Conservation (phyloP, 2,113 vertebrate species). For the Leptobrachium ailaonicum region DNA sequence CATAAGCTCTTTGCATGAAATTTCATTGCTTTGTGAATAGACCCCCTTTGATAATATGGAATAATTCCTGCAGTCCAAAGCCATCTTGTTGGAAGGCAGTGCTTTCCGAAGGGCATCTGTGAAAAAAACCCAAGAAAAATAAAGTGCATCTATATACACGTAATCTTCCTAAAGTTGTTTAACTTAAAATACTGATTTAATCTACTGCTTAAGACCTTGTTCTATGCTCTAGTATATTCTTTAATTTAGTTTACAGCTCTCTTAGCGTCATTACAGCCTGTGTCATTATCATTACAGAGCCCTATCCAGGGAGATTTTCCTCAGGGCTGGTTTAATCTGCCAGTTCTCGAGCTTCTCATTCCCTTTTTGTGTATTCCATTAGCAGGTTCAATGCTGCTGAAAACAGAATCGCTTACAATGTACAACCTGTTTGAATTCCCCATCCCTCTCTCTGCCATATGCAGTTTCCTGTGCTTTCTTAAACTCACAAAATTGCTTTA, state of each 20-base stretch:
- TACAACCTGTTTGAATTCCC: slow-evolving; percentile 60
- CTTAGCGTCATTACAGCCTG: slow-evolving; percentile 46
- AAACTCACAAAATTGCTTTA: slow-evolving; percentile 57
- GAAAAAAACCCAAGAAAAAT: neutral
- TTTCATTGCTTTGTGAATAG: too few relatives aligned
- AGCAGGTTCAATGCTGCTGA: slow-evolving; percentile 55
- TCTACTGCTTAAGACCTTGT: slow-evolving; percentile 36
- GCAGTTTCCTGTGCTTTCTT: slow-evolving; percentile 54
- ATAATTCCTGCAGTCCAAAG: too few relatives aligned
- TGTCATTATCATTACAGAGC: slow-evolving; percentile 55
- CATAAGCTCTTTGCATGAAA: too few relatives aligned
- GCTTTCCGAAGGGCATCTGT: neutral
- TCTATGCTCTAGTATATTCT: slow-evolving; percentile 46
- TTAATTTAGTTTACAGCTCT: slow-evolving; percentile 50
- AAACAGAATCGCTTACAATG: slow-evolving; percentile 48
- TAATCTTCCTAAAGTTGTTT: slow-evolving; percentile 32
- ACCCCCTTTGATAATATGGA: too few relatives aligned
- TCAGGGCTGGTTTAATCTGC: slow-evolving; percentile 55
- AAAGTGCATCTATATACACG: slow-evolving; percentile 5
- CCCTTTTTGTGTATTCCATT: slow-evolving; percentile 58
- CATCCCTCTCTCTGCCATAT: slow-evolving; percentile 44
- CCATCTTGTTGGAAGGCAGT: neutral
- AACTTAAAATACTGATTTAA: slow-evolving; percentile 44
- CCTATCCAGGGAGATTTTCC: slow-evolving; percentile 51
- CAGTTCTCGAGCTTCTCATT: slow-evolving; percentile 52